Evolutionary conservation across 2,113 vertebrate genomes (phyloP).

Genomic region (Dipodomys ordii): DNA sequence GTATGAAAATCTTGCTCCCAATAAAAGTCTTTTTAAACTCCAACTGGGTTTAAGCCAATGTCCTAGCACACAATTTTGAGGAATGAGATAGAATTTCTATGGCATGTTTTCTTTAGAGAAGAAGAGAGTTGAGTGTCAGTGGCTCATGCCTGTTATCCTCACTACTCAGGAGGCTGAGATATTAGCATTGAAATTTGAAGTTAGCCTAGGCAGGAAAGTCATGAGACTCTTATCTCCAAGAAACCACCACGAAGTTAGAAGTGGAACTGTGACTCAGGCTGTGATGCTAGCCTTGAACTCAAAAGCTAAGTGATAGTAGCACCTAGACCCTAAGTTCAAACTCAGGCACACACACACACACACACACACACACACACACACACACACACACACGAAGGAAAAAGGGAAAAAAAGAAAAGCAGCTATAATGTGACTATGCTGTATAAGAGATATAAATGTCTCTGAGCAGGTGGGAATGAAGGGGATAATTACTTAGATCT

Average conservation of each 20-base stretch:
- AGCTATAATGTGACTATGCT: not conserved
- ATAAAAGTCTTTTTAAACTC: conserved; percentile 55
- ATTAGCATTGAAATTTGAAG: too few species aligned
- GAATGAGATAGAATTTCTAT: not conserved
- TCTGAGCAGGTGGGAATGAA: not conserved
- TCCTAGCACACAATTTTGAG: conserved; percentile 5
- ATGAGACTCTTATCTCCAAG: too few species aligned
- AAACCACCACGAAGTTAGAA: too few species aligned
- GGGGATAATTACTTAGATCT: not conserved
- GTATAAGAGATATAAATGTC: not conserved
- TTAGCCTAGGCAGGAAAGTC: too few species aligned
- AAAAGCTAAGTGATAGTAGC: too few species aligned
- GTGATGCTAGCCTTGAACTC: too few species aligned
- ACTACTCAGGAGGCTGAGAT: too few species aligned
- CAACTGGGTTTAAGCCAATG: not conserved
- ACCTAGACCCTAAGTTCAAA: too few species aligned
- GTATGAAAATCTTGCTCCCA: conserved; percentile 61
- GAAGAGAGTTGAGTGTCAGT: not conserved
- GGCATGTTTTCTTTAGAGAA: conserved; percentile 39
- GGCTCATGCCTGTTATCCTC: too few species aligned
- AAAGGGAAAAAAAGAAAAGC: not conserved
- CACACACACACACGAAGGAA: not conserved
- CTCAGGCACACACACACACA: too few species aligned
- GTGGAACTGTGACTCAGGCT: too few species aligned
- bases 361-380: too few species aligned